phyloP scores from a whole-genome alignment of 2,797 vertebrate species.

The Sebastolobus altivelis region DNA sequence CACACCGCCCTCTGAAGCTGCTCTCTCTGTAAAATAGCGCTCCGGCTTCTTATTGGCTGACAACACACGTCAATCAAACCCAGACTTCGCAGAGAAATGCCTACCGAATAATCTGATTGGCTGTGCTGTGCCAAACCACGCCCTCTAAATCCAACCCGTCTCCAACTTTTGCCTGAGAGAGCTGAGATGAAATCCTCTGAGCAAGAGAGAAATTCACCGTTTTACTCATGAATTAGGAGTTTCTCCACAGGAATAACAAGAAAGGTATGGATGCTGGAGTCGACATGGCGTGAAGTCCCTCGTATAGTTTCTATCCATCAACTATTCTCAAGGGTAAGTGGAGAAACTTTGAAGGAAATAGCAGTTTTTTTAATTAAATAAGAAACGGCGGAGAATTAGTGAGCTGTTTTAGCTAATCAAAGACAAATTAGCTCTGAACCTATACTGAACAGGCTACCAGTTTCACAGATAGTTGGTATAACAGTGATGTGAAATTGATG shows the following conservation, averaged over 20 bases:
- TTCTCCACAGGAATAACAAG: constrained; percentile 36
- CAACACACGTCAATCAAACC: constrained; percentile 30
- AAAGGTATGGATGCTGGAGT: constrained; percentile 22
- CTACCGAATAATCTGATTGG: constrained; percentile 63
- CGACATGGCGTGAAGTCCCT: constrained; percentile 71
- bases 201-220: constrained; percentile 51
- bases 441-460: not conserved
- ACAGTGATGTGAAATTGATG: not conserved
- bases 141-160: constrained; percentile 47
- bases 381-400: not conserved
- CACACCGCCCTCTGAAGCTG: constrained; percentile 5
- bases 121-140: constrained; percentile 1
- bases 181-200: constrained; percentile 75
- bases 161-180: constrained; percentile 62
- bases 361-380: constrained; percentile 23
- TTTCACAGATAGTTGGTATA: not conserved
- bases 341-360: constrained; percentile 34
- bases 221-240: constrained; percentile 51
- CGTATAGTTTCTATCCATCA: constrained; percentile 17
- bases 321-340: constrained; percentile 69
- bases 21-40: constrained; percentile 29
- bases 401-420: not conserved
- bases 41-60: constrained; percentile 64
- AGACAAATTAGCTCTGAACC: not conserved
- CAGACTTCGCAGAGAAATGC: constrained; percentile 15